These are phyloP conservation scores for Acrobasis consociella DNA, from an alignment of 2,888 invertebrate species.

Conservation along the genomic window DNA sequence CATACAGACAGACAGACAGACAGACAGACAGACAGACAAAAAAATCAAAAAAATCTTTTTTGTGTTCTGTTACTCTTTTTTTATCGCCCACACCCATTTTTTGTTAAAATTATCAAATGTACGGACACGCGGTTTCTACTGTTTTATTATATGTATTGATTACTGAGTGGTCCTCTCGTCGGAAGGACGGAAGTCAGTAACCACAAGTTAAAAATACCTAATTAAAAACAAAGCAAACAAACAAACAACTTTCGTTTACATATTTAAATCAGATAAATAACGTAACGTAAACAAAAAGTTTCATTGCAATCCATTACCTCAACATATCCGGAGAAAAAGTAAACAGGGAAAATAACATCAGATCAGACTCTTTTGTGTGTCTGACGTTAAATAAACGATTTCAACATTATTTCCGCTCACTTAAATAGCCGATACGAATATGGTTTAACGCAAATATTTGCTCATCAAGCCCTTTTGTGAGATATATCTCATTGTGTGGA, in stretches of 20 bases:
- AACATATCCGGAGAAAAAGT: not conserved
- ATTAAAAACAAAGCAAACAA: not conserved
- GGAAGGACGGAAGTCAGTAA: no score
- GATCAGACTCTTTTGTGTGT: constrained; percentile 5
- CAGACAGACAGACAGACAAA: no score
- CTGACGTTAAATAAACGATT: constrained; percentile 13
- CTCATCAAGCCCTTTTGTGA: not conserved
- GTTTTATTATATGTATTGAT: no score
- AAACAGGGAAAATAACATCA: constrained; percentile 3
- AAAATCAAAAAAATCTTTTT: no score
- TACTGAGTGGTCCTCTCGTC: no score
- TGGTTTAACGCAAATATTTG: constrained; percentile 1
- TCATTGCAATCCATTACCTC: constrained; percentile 1
- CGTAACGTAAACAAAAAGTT: not conserved
- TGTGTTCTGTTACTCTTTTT: no score
- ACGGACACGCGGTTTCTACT: no score
- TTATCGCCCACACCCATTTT: no score
- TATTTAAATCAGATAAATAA: not conserved
- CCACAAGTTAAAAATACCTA: no score
- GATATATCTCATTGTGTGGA: not conserved
- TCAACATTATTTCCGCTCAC: constrained; percentile 2
- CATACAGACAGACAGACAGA: no score
- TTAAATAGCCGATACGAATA: constrained; percentile 3
- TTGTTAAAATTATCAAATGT: no score
- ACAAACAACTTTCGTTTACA: not conserved